Percentiles rank a stretch among this genome's conserved stretches.
These are phyloP conservation scores for Metalampra italica DNA, from an alignment of 2,888 invertebrate species.

Conservation along the genomic window DNA sequence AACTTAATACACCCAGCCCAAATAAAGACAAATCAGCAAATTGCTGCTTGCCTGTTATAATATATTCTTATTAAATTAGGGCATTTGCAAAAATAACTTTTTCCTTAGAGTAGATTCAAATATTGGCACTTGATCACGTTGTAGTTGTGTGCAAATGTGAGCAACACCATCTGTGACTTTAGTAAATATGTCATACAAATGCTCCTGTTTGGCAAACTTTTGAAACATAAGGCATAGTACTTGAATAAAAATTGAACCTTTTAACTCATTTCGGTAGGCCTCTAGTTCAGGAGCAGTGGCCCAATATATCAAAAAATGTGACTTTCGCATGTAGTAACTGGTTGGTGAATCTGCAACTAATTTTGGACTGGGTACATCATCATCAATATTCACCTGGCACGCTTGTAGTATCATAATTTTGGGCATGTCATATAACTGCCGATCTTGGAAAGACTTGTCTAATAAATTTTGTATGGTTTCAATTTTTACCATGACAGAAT, in stretches of 20 bases:
- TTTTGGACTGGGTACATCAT: conserved; percentile 30
- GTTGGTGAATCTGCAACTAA: conserved; percentile 50
- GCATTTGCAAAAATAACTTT: conserved; percentile 52
- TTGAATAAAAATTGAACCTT: conserved; percentile 65
- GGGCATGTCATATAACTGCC: conserved; percentile 47
- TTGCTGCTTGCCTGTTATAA: too few species aligned
- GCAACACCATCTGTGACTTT: conserved; percentile 49
- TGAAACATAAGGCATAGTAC: conserved; percentile 44
- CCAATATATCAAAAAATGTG: conserved; percentile 61
- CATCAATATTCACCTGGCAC: conserved; percentile 50
- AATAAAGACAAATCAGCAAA: too few species aligned
- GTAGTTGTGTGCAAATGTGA: conserved; percentile 32
- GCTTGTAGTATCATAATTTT: conserved; percentile 66
- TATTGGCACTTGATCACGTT: conserved; percentile 51
- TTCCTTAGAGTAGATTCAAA: conserved; percentile 53
- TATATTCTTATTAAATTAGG: conserved; percentile 1
- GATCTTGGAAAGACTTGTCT: conserved; percentile 45
- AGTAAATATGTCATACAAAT: conserved; percentile 58
- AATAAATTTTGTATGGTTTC: conserved; percentile 57
- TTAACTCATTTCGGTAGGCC: conserved; percentile 50
- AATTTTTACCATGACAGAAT: conserved; percentile 60
- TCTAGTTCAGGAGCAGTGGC: conserved; percentile 66
- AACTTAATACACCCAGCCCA: too few species aligned
- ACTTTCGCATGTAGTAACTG: conserved; percentile 41
- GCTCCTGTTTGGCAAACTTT: conserved; percentile 38